These are phyloP conservation scores for Porites lutea DNA, from an alignment of 64 coral and sea anemone species.

Conservation along the genomic window DNA sequence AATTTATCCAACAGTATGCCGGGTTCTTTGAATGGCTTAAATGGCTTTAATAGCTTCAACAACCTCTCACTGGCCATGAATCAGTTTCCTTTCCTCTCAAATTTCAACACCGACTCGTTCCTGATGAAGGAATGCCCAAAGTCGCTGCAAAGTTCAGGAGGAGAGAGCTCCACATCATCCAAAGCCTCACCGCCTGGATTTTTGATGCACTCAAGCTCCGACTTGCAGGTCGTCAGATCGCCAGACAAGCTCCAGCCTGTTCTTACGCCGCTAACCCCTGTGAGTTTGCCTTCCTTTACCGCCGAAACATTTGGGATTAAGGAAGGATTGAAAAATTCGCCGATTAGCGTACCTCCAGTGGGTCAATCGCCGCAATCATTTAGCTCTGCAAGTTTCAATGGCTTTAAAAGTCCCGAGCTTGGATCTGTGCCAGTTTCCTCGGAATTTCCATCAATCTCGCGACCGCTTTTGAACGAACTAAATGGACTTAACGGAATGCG, in stretches of 20 bases:
- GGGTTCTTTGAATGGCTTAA: constrained; percentile 74
- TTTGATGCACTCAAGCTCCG: constrained; percentile 73
- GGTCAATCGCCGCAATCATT: constrained; percentile 71
- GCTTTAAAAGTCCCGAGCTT: constrained; percentile 98
- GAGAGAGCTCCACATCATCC: constrained; percentile 57
- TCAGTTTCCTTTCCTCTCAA: constrained; percentile 92
- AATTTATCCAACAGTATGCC: constrained; percentile 44
- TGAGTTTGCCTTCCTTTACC: constrained; percentile 87
- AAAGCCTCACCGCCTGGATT: constrained; percentile 74
- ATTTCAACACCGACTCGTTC: constrained; percentile 91
- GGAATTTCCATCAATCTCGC: constrained; percentile 96
- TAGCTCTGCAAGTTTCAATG: constrained; percentile 80
- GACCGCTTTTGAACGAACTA: constrained; percentile 91
- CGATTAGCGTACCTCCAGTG: constrained; percentile 61
- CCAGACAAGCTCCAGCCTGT: constrained; percentile 90
- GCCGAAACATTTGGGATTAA: constrained; percentile 90
- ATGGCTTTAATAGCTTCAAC: constrained; percentile 94
- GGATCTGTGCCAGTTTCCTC: constrained; percentile 89
- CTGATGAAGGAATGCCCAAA: constrained; percentile 85
- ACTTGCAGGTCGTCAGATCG: constrained; percentile 75
- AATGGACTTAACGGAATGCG: constrained; percentile 94
- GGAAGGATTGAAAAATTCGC: constrained; percentile 79
- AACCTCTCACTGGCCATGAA: constrained; percentile 90
- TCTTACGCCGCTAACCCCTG: constrained; percentile 89
- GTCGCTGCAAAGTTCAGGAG: constrained; percentile 48